Conservation (phyloP, 2,797 vertebrate genomes). For the Chelmon rostratus region DNA sequence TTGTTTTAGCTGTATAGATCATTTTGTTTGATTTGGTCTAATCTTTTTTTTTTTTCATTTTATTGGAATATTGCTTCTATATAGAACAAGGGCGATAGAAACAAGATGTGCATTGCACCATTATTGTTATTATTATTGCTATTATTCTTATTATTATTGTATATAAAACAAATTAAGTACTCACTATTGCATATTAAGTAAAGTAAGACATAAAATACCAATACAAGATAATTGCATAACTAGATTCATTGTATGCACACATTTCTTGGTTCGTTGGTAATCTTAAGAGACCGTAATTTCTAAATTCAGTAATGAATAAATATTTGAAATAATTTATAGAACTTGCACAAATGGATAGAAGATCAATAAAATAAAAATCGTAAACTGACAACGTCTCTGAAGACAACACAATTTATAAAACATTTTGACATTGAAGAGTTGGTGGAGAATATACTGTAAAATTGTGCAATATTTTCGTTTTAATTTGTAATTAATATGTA, state of each 20-base stretch:
- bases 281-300: not conserved
- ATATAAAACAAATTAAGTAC: not conserved
- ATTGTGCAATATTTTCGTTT: too few relatives aligned
- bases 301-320: not conserved
- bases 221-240: not conserved
- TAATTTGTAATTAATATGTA: not conserved
- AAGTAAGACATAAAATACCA: not conserved
- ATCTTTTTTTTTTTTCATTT: too few relatives aligned
- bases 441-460: too few relatives aligned
- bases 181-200: not conserved
- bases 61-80: not conserved
- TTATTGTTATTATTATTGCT: too few relatives aligned
- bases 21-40: not conserved
- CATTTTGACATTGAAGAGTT: not conserved
- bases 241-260: not conserved
- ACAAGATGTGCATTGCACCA: not conserved
- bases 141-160: not conserved
- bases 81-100: not conserved
- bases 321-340: not conserved
- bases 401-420: not conserved
- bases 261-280: not conserved
- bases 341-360: fast-evolving
- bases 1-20: not conserved
- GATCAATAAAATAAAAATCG: not conserved
- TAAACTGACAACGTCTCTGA: not conserved